phyloP scores from a whole-genome alignment of 2,113 vertebrate genomes.

The Notechis scutatus region DNA sequence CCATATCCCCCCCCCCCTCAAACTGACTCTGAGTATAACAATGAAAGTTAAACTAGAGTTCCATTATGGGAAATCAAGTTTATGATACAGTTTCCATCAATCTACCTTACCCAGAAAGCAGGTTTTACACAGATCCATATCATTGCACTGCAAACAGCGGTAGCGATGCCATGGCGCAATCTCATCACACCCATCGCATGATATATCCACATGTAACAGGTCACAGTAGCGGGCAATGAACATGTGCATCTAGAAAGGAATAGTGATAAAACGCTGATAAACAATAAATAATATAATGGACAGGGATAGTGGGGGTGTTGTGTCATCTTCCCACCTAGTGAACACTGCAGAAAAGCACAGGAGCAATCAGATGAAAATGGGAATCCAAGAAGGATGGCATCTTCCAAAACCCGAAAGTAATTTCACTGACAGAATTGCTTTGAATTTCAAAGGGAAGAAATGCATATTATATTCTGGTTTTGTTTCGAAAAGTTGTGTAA shows the following conservation, averaged over 20 bases:
- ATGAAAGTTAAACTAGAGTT: background rate
- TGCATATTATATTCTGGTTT: background rate
- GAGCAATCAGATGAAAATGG: background rate
- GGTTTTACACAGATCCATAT: slow-evolving; percentile 97
- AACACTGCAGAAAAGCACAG: background rate
- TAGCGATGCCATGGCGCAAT: slow-evolving; percentile 97
- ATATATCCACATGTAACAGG: slow-evolving; percentile 92
- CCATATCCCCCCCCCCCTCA: background rate
- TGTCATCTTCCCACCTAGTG: background rate
- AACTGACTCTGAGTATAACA: background rate
- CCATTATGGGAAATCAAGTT: background rate
- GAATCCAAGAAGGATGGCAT: background rate
- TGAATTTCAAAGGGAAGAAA: background rate
- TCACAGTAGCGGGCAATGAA: slow-evolving; percentile 98
- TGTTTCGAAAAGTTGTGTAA: background rate
- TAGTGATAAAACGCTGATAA: background rate
- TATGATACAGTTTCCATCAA: rapidly evolving
- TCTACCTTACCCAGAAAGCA: slow-evolving; percentile 87
- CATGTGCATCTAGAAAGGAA: slow-evolving; percentile 90
- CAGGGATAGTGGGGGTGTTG: background rate
- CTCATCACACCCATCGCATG: slow-evolving; percentile 93
- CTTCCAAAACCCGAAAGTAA: background rate
- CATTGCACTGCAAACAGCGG: slow-evolving; percentile 92
- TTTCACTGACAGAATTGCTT: background rate
- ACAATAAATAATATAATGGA: background rate